Evolutionary conservation across 2,888 invertebrate species (phyloP), one percentile per base, ranked within the genome.

Genomic region (Brachynemurus nebulosus): DNA sequence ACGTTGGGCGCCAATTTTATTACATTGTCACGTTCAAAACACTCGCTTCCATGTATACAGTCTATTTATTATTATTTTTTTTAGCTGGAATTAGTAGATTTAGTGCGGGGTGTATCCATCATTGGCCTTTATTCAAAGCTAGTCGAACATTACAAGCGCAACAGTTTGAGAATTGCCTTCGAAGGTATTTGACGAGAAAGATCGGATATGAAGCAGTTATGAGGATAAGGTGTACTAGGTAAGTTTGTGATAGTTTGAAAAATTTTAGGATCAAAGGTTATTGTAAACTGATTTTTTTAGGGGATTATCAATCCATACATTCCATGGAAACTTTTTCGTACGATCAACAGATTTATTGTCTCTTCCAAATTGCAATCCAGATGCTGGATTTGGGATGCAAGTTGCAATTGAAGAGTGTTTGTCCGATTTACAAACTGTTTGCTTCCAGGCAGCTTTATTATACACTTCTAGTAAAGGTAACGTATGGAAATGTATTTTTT

Each of bases 321-420:
- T 98, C 79, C 96, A 97, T 68, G 98, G 98, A 33, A 97, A 97
- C 68, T 96, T 96, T 76, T 98, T 98, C 67, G 97, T 98, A 40
- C 78, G 98, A 3, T 96, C 97, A 0, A 95, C 96, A 3, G 97
- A 98, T 69, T 71, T 98, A 44, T 69, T 98, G 45, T 91, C 93
- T 9, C 67, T 98, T 54, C 96, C 98, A 30, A 97, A 97, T 69
- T 85, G 96, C 47, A 97, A 95, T 60, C 97, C 98, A 0, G 98
- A 99, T 67, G 86, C 93, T 4, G 96, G 92, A 14, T 96, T 93
- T 64, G 97, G 91, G 40, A 96, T 97, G 86, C 97, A 98, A 70
- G 81, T 95, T 49, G 78, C 91, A 2, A 91, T 97, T 43, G 97
- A 97, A 52, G 95, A 96, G 64, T 84, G 76, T 52, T 68, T 95